Evolutionary conservation across 2,888 invertebrate genomes (phyloP).

Genomic region (Apotomis turbidana): DNA sequence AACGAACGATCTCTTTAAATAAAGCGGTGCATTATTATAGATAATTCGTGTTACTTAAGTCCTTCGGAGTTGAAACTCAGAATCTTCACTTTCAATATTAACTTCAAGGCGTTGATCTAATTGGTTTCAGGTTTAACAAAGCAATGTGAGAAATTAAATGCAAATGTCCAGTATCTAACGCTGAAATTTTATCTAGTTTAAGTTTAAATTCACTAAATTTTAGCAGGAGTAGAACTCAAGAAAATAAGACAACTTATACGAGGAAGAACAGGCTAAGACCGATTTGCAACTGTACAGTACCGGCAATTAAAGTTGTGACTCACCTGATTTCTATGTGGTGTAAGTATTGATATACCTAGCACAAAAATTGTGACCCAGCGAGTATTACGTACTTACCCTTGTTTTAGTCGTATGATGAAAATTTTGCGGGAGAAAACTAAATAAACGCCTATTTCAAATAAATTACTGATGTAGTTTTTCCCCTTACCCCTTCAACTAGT

Average conservation of each 20-base stretch:
- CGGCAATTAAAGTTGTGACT: too few relatives aligned
- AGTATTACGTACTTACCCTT: too few relatives aligned
- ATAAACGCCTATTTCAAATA: too few relatives aligned
- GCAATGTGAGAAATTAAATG: neutral
- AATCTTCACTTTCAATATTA: neutral
- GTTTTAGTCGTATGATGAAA: too few relatives aligned
- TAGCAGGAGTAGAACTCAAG: neutral
- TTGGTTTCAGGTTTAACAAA: slow-evolving; percentile 8
- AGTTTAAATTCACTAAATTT: neutral
- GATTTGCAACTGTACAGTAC: too few relatives aligned
- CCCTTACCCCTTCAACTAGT: too few relatives aligned
- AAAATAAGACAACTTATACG: neutral
- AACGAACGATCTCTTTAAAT: neutral
- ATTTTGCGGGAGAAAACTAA: too few relatives aligned
- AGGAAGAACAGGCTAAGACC: too few relatives aligned
- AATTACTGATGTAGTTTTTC: too few relatives aligned
- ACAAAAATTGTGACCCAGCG: too few relatives aligned
- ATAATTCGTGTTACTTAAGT: neutral
- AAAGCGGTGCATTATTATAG: neutral
- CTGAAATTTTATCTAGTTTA: slow-evolving; percentile 6
- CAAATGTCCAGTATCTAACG: neutral
- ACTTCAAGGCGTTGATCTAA: slow-evolving; percentile 18
- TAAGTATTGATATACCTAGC: too few relatives aligned
- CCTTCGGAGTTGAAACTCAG: neutral
- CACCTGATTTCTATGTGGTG: too few relatives aligned